These are phyloP conservation scores for Egretta garzetta DNA, from an alignment of 2,113 vertebrate genomes.

Conservation along the genomic window DNA sequence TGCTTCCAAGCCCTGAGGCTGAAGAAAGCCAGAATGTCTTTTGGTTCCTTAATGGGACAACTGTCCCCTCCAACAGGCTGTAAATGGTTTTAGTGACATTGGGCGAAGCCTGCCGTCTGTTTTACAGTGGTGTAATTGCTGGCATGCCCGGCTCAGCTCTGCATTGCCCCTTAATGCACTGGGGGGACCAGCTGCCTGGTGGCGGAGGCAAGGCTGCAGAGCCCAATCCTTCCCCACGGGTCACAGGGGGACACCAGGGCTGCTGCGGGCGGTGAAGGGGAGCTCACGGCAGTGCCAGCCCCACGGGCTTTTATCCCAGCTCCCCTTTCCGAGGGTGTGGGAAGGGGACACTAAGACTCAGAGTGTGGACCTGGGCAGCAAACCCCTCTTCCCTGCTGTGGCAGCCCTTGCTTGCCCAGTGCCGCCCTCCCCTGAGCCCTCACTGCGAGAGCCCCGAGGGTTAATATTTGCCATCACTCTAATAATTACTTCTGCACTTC, in stretches of 20 bases:
- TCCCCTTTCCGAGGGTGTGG: not conserved
- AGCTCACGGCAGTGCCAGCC: not conserved
- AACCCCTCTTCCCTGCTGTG: not conserved
- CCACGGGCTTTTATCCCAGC: not conserved
- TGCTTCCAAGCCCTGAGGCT: constrained; percentile 45
- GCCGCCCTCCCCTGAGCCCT: not conserved
- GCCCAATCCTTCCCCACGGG: not conserved
- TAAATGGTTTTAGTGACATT: not conserved
- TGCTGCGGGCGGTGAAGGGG: not conserved
- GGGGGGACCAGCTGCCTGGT: not conserved
- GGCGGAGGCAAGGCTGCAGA: not conserved
- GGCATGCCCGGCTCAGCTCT: not conserved
- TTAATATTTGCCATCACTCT: not conserved
- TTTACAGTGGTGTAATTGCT: not conserved
- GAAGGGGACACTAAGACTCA: not conserved
- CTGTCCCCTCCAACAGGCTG: constrained; percentile 22
- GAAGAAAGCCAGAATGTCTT: constrained; percentile 38
- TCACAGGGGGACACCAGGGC: not conserved
- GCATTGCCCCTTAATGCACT: not conserved
- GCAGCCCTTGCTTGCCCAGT: not conserved
- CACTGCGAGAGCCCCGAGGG: accelerated
- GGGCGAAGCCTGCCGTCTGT: not conserved
- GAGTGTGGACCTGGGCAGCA: not conserved
- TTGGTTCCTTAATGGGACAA: constrained; percentile 39
- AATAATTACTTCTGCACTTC: not conserved